Conservation (phyloP, 2,888 invertebrate genomes). For the Tetragonisca angustula region DNA sequence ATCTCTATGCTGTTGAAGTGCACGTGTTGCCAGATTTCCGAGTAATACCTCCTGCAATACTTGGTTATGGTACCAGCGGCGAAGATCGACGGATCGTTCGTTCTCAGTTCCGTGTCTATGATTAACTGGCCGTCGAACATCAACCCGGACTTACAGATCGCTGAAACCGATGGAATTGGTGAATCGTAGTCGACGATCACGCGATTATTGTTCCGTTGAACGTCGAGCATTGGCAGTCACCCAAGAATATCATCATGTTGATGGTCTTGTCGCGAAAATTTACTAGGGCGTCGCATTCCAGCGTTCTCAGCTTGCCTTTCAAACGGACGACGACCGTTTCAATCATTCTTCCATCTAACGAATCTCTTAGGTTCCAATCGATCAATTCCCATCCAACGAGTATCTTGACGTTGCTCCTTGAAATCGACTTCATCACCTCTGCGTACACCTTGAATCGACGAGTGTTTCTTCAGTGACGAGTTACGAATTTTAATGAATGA, state of each 20-base stretch:
- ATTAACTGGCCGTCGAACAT: slow-evolving; percentile 88
- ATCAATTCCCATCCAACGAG: slow-evolving; percentile 85
- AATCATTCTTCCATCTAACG: slow-evolving; percentile 74
- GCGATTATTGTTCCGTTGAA: background rate
- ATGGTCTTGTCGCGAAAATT: slow-evolving; percentile 86
- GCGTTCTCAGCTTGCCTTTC: slow-evolving; percentile 81
- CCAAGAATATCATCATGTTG: slow-evolving; percentile 84
- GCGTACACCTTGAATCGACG: slow-evolving; percentile 84
- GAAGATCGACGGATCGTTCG: slow-evolving; percentile 88
- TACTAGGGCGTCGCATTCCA: slow-evolving; percentile 86
- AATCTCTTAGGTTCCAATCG: slow-evolving; percentile 84
- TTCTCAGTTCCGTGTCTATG: slow-evolving; percentile 87
- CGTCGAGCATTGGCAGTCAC: slow-evolving; percentile 55
- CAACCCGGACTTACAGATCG: slow-evolving; percentile 86
- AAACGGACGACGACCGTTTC: slow-evolving; percentile 85
- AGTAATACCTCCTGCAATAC: slow-evolving; percentile 87
- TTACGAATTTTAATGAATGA: too few species aligned
- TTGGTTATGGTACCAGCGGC: slow-evolving; percentile 88
- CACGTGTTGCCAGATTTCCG: slow-evolving; percentile 85
- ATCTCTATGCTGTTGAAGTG: slow-evolving; percentile 87
- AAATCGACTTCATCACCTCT: slow-evolving; percentile 84
- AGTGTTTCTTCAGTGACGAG: too few species aligned
- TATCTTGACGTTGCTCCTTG: slow-evolving; percentile 83
- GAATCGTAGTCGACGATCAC: background rate
- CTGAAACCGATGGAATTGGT: slow-evolving; percentile 74